phyloP scores from a whole-genome alignment of 92 coral and sea anemone species.

The Palythoa caribaeorum region DNA sequence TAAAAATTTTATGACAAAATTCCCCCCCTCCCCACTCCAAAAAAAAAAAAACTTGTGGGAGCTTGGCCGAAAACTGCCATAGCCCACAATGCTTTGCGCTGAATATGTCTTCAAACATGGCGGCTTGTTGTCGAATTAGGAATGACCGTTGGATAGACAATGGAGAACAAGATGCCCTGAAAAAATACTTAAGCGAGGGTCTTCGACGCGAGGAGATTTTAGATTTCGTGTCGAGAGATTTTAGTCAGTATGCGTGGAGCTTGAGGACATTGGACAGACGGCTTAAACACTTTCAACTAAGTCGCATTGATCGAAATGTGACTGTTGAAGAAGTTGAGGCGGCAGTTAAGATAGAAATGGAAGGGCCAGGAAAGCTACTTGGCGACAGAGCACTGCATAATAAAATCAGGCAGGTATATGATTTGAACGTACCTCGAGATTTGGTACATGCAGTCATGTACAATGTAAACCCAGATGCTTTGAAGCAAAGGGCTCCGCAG shows the following conservation, averaged over 20 bases:
- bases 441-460: constrained; percentile 68
- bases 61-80: neutral
- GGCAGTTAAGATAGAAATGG: constrained; percentile 20
- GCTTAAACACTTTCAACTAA: constrained; percentile 47
- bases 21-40: too few relatives aligned
- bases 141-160: constrained; percentile 62
- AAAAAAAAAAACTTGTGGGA: neutral
- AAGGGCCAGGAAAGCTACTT: constrained; percentile 27
- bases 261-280: constrained; percentile 64
- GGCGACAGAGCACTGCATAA: constrained; percentile 36
- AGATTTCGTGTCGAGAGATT: constrained; percentile 59
- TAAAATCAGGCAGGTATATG: constrained; percentile 60
- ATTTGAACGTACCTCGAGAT: constrained; percentile 63
- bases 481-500: constrained; percentile 62
- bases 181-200: constrained; percentile 57
- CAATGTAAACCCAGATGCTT: constrained; percentile 62
- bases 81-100: neutral
- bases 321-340: constrained; percentile 27
- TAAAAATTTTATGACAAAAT: constrained; percentile 6
- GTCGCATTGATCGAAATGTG: constrained; percentile 43
- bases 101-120: constrained; percentile 31
- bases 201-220: constrained; percentile 63
- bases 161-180: constrained; percentile 39
- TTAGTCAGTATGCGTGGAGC: constrained; percentile 60
- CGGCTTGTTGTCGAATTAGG: constrained; percentile 48